phyloP scores from a whole-genome alignment of 2,888 invertebrate species.

The Neria commutata region DNA sequence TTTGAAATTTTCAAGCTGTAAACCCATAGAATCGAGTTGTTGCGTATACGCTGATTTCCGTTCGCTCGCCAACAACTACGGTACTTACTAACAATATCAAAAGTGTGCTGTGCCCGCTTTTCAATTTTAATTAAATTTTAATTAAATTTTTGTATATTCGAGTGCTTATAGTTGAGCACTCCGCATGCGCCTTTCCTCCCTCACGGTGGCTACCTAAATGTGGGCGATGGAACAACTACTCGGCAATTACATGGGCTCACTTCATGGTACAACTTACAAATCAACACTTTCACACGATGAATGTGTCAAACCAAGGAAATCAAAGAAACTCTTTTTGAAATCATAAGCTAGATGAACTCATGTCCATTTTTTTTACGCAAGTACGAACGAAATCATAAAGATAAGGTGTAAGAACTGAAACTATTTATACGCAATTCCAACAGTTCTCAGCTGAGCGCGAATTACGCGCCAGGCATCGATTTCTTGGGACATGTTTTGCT shows the following conservation, averaged over 20 bases:
- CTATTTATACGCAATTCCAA: constrained; percentile 3
- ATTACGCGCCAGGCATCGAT: constrained; percentile 56
- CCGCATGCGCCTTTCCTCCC: too few relatives aligned
- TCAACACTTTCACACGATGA: constrained; percentile 39
- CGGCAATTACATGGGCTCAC: background rate
- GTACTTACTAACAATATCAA: too few relatives aligned
- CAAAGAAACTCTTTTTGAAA: background rate
- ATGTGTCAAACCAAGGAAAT: constrained; percentile 18
- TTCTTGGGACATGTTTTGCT: constrained; percentile 60
- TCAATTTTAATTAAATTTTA: too few relatives aligned
- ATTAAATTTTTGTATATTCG: too few relatives aligned
- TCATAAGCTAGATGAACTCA: too few relatives aligned
- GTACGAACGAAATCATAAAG: background rate
- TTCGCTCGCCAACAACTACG: too few relatives aligned
- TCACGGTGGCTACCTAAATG: too few relatives aligned
- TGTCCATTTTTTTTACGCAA: constrained; percentile 1
- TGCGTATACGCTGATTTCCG: too few relatives aligned
- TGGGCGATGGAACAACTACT: too few relatives aligned
- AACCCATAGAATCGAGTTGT: too few relatives aligned
- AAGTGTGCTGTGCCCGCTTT: too few relatives aligned
- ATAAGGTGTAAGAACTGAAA: constrained; percentile 13
- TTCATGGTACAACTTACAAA: constrained; percentile 5
- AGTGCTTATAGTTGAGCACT: too few relatives aligned
- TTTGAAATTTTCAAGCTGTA: constrained; percentile 28
- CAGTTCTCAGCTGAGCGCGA: constrained; percentile 11